Evolutionary conservation across 2,113 vertebrate species (phyloP), one percentile per base, ranked within the genome.

Genomic region (Verasper variegatus): DNA sequence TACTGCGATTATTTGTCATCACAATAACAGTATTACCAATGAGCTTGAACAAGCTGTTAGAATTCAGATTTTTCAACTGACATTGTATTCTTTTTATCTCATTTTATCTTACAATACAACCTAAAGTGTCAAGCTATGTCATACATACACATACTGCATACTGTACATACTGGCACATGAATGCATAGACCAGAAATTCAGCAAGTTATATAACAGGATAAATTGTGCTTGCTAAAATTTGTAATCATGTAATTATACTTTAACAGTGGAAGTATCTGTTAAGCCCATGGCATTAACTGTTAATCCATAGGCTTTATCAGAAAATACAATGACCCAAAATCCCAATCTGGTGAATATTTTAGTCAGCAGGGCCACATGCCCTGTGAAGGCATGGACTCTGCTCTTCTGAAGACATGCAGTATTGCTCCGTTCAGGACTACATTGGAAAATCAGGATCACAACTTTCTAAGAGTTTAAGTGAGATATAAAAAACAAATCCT

Each of bases 291-390:
- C 26, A 78, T 86, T 84, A 86, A 49, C 71, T 49, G 78, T 78
- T 88, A 83, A 86, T 78, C 81, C 81, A 79, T 59, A 47, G 68
- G 60, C 78, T 74, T 85, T 83, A 69, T 62, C 71, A 61, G 58
- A 86, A 76, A 82, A 79, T 58, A 82, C 71, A 76, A 88, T 81
- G 40, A 55, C 27, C 57, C 56, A 67, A 68, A 83, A 86, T 88
- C 68, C 62, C 74, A 70, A 69, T 86, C 80, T 83, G 70, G 45
- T 74, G 45, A 68, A 37, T 84, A 15, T 68, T 70, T 73, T 73
- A 74, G 15, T 47, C 27, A 69, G 20, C 55, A 26, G 42, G 55
- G 52, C 27, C 58, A 71, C 60, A 76, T 62, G 60, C 21, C 71
- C 60, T 45, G 17, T 61, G 57, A 74, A 17, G 20, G 12, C 59